Base-by-base conservation (phyloP, 2,888 invertebrate genomes). In the Asteroscopus sphinx region DNA sequence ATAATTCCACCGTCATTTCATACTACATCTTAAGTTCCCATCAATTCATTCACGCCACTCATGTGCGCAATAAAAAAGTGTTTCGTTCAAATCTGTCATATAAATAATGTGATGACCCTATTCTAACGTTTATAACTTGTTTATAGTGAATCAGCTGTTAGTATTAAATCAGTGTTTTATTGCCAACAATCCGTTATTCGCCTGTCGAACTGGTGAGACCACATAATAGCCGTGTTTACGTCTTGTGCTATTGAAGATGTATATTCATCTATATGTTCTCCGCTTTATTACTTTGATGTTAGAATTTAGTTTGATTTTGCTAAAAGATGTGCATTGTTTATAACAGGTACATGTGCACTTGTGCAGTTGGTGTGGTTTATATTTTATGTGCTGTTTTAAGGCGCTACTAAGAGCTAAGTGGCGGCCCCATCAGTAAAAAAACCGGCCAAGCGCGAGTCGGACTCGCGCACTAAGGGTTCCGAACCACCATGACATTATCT, bases 121-220 rank as follows among this genome's bases (percentile, higher is more conserved):
- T 73, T 73, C 54, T 57, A 36, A 40, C 25, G n/a, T 73, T 73
- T 69, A 63, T 69, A 69, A 69, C 73, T 73, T 73, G 76, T 76
- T 73, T 73, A 60, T 58, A 66, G 77, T 72, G 65, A 73, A 83
- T 82, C 83, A 87, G 82, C 82, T 83, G 83, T 84, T 80, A 57
- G 76, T 79, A 68, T 75, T 85, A 85, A 86, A 88, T 85, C 85
- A 81, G 75, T 68, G 47, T 81, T 87, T 86, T 86, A 87, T 81
- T 73, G 77, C 82, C 47, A 58, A 74, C 82, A 67, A 82, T 83
- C 73, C 80, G 79, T 82, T 81, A 78, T 68, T 65, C 62, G 77
- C 77, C 79, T 73, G 79, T 76, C 70, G 74, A 80, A 75, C 77
- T 74, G 76, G 73, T 61, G 72, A 58, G 74, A 80, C 81, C 81